A percentile compares a stretch with the other conserved stretches of the same genome.
These are phyloP conservation scores for Halcyon smyrnensis DNA, from an alignment of 2,797 vertebrate genomes.

Conservation along the genomic window DNA sequence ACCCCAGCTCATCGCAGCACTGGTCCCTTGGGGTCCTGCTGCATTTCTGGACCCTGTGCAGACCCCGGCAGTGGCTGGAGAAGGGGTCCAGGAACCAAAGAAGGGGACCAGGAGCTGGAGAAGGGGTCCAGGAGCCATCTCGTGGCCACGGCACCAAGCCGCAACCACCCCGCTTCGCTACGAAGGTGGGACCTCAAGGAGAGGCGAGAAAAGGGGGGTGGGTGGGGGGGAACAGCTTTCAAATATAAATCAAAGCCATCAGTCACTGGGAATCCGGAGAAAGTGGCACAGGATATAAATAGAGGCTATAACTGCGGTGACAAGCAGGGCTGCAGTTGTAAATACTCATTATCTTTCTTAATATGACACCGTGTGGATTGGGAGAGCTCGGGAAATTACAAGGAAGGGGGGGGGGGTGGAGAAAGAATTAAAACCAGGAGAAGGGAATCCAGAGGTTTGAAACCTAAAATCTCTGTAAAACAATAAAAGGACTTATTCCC, in stretches of 20 bases:
- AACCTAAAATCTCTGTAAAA: slow-evolving; percentile 70
- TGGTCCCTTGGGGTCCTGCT: not conserved
- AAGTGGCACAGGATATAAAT: slow-evolving; percentile 75
- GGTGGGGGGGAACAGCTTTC: not conserved
- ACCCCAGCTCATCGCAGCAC: not conserved
- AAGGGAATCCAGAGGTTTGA: slow-evolving; percentile 56
- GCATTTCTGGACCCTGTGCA: not conserved
- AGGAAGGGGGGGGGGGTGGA: not conserved
- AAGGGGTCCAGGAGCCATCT: slow-evolving; percentile 78
- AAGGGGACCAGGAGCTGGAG: slow-evolving; percentile 17
- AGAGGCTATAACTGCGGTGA: slow-evolving; percentile 76
- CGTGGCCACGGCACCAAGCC: slow-evolving; percentile 67
- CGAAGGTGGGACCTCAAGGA: slow-evolving; percentile 9
- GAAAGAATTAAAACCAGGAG: slow-evolving; percentile 28
- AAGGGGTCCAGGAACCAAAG: slow-evolving; percentile 71
- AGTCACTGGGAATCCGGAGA: slow-evolving; percentile 66
- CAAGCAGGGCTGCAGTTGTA: slow-evolving; percentile 71
- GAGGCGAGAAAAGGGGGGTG: not conserved
- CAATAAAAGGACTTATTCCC: slow-evolving; percentile 41
- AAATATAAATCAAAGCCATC: slow-evolving; percentile 77
- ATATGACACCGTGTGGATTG: slow-evolving; percentile 75
- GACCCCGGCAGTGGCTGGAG: not conserved
- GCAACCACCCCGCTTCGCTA: not conserved
- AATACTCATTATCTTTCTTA: slow-evolving; percentile 81
- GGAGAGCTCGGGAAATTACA: slow-evolving; percentile 75